phyloP scores from a whole-genome alignment of 2,113 vertebrate genomes.

The Rhadina sibilatrix region DNA sequence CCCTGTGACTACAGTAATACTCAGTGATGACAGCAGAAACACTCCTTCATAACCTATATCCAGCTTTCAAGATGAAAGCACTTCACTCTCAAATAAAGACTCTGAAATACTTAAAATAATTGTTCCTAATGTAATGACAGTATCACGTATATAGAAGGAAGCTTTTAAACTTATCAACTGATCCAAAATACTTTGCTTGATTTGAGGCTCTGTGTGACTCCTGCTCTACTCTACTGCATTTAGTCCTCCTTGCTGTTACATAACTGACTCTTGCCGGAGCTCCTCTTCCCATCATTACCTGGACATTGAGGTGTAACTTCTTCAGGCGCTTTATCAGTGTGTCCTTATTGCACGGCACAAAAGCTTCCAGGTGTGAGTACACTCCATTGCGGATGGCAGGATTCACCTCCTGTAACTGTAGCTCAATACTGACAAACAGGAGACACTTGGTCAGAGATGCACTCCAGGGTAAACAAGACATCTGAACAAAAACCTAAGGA shows the following conservation, averaged over 20 bases:
- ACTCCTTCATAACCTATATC: background rate
- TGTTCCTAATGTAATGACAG: background rate
- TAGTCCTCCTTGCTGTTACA: background rate
- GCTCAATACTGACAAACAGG: slow-evolving; percentile 85
- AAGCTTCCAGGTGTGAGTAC: slow-evolving; percentile 94
- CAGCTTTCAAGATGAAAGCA: background rate
- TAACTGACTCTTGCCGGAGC: background rate
- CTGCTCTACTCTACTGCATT: background rate
- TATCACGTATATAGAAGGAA: background rate
- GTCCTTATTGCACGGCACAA: slow-evolving; percentile 97
- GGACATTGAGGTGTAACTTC: slow-evolving; percentile 95
- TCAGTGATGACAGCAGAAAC: background rate
- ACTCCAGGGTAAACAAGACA: background rate
- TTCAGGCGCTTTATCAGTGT: slow-evolving; percentile 95
- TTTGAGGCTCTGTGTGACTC: background rate
- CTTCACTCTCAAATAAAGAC: background rate
- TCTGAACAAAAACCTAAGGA: background rate
- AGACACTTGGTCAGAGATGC: background rate
- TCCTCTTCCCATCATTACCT: slow-evolving; percentile 70
- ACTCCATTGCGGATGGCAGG: slow-evolving; percentile 81
- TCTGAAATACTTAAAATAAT: background rate
- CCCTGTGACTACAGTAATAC: background rate
- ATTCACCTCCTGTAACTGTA: slow-evolving; percentile 93
- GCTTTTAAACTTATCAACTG: background rate
- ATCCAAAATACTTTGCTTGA: background rate